Evolutionary conservation across 2,797 vertebrate genomes (phyloP).

Genomic region (Adelosebastes latens): DNA sequence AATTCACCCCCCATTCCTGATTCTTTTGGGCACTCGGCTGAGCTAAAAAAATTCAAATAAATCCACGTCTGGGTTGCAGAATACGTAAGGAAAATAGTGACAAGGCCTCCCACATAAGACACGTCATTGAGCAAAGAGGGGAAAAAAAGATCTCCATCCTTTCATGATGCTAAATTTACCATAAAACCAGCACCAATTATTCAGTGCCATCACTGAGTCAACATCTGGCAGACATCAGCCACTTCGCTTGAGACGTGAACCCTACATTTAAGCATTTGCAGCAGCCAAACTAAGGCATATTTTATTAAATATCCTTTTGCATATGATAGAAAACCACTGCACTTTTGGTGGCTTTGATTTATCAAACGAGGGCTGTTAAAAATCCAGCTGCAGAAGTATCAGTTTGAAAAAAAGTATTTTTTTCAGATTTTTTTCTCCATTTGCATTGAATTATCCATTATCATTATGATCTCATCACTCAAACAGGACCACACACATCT

Average conservation of each 20-base stretch:
- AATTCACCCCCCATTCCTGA: conserved; percentile 63
- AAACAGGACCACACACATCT: conserved; percentile 42
- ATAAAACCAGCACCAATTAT: conserved; percentile 37
- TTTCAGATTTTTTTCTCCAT: neutral
- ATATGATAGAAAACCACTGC: neutral
- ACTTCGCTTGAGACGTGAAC: conserved; percentile 6
- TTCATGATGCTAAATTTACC: conserved; percentile 46
- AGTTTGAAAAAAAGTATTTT: neutral
- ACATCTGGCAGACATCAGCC: conserved; percentile 46
- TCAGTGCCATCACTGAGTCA: conserved; percentile 31
- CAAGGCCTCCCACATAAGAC: conserved; percentile 19
- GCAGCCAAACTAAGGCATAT: neutral
- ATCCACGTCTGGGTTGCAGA: conserved; percentile 37
- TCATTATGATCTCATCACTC: conserved; percentile 32
- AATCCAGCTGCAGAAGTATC: neutral
- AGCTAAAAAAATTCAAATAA: conserved; percentile 50
- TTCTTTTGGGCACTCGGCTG: conserved; percentile 41
- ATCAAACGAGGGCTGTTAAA: neutral
- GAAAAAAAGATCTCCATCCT: conserved; percentile 13
- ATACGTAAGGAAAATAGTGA: conserved; percentile 23
- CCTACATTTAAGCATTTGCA: conserved; percentile 12
- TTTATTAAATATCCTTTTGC: neutral
- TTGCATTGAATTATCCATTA: conserved; percentile 17
- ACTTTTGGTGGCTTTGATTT: neutral
- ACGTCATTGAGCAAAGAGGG: conserved; percentile 26